These are phyloP conservation scores for Zeus faber DNA, from an alignment of 2,113 vertebrate genomes.

Conservation along the genomic window DNA sequence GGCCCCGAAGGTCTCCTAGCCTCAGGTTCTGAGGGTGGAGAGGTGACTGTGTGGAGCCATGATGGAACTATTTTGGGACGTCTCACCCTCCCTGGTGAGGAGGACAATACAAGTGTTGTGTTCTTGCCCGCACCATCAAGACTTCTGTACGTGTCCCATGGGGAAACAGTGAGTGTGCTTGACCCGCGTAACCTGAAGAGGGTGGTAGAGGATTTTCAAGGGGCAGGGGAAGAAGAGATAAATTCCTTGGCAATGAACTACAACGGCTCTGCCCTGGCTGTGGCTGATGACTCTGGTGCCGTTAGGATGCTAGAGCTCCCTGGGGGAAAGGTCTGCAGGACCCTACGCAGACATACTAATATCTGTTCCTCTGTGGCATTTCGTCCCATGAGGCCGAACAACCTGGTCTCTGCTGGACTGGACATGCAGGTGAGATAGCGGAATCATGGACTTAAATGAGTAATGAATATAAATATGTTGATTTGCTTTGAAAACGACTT, in stretches of 20 bases:
- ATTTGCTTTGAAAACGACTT: too few relatives aligned
- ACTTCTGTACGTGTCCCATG: slow-evolving; percentile 81
- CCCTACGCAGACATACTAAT: slow-evolving; percentile 88
- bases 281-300: slow-evolving; percentile 87
- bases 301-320: slow-evolving; percentile 86
- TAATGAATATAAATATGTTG: too few relatives aligned
- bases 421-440: slow-evolving; percentile 90
- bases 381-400: slow-evolving; percentile 87
- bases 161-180: slow-evolving; percentile 78
- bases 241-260: slow-evolving; percentile 86
- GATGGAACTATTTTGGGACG: slow-evolving; percentile 66
- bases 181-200: slow-evolving; percentile 80
- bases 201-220: slow-evolving; percentile 66
- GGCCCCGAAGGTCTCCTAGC: slow-evolving; percentile 79
- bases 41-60: slow-evolving; percentile 81
- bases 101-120: slow-evolving; percentile 78
- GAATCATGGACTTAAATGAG: too few relatives aligned
- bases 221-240: slow-evolving; percentile 89
- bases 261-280: slow-evolving; percentile 76
- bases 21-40: slow-evolving; percentile 86
- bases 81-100: slow-evolving; percentile 59
- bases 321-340: slow-evolving; percentile 81
- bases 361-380: slow-evolving; percentile 94
- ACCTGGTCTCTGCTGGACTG: slow-evolving; percentile 90
- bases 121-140: slow-evolving; percentile 74